Evolutionary conservation across 2,113 vertebrate genomes (phyloP).

Genomic region (Poeciliopsis occidentalis): DNA sequence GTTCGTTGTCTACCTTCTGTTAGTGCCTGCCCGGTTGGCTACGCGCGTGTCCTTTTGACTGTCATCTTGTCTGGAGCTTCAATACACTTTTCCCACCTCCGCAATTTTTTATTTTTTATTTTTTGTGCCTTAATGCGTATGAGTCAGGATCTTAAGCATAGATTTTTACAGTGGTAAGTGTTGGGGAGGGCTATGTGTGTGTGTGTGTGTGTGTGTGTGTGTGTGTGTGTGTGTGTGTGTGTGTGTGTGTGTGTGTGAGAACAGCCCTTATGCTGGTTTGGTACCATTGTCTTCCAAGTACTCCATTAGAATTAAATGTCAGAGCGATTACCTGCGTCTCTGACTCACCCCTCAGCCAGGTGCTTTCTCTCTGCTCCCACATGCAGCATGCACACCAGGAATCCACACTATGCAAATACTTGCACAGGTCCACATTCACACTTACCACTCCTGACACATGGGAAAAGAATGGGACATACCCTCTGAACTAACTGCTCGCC

Average conservation of each 20-base stretch:
- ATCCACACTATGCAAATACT: slow-evolving; percentile 49
- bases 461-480: slow-evolving; percentile 47
- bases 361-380: slow-evolving; percentile 68
- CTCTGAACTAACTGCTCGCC: slow-evolving; percentile 33
- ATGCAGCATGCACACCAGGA: slow-evolving; percentile 57
- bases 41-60: slow-evolving; percentile 65
- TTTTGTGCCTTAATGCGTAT: slow-evolving; percentile 54
- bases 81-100: slow-evolving; percentile 61
- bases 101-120: slow-evolving; percentile 16
- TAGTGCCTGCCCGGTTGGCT: slow-evolving; percentile 46
- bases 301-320: slow-evolving; percentile 79
- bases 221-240: slow-evolving; percentile 25
- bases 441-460: slow-evolving; percentile 34
- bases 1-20: slow-evolving; percentile 49
- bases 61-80: slow-evolving; percentile 61
- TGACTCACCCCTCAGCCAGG: slow-evolving; percentile 80
- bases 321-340: slow-evolving; percentile 74
- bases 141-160: slow-evolving; percentile 68
- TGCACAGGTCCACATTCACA: slow-evolving; percentile 26
- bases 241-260: slow-evolving; percentile 21
- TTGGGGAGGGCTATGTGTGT: slow-evolving; percentile 37
- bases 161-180: slow-evolving; percentile 61
- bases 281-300: slow-evolving; percentile 63
- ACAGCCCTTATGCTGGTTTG: slow-evolving; percentile 51
- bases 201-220: slow-evolving; percentile 17